Conservation (phyloP, 1,140 invertebrate genomes). For the Drosophila fuyamai region DNA sequence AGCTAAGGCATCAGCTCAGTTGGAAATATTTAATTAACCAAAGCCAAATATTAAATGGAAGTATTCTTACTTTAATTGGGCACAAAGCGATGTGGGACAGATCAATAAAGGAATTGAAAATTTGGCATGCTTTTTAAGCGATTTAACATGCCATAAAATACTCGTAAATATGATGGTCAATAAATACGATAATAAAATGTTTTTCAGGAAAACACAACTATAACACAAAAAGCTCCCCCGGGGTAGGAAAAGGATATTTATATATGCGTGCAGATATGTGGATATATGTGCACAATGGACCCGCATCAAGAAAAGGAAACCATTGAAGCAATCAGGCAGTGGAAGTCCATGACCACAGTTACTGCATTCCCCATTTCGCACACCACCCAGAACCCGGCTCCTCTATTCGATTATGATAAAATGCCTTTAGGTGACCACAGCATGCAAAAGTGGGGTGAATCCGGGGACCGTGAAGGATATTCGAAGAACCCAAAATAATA, state of each 20-base stretch:
- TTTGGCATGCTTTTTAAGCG: conserved; percentile 54
- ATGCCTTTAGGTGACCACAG: conserved; percentile 71
- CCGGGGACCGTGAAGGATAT: conserved; percentile 24
- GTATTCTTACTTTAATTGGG: conserved; percentile 14
- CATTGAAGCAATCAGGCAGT: conserved; percentile 65
- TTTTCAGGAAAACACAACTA: conserved; percentile 57
- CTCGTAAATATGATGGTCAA: conserved; percentile 73
- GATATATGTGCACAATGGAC: conserved; percentile 58
- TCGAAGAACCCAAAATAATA: conserved; percentile 71
- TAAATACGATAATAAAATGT: conserved; percentile 77
- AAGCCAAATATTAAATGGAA: conserved; percentile 20
- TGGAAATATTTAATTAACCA: conserved; percentile 39
- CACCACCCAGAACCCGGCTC: conserved; percentile 6
- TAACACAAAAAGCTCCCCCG: conserved; percentile 55
- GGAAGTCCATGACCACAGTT: conserved; percentile 57
- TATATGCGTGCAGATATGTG: conserved; percentile 28
- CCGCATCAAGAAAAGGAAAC: conserved; percentile 68
- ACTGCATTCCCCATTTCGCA: conserved; percentile 23
- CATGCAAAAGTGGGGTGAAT: conserved; percentile 39
- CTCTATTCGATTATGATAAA: conserved; percentile 75
- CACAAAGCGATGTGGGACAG: conserved; percentile 31
- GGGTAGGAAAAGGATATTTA: conserved; percentile 33
- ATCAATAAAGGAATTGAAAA: conserved; percentile 57
- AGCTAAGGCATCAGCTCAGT: conserved; percentile 13
- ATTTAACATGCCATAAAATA: conserved; percentile 66